Evolutionary conservation across 2,888 invertebrate genomes (phyloP), one percentile per base, ranked within the genome.

Genomic region (Biston betularia): DNA sequence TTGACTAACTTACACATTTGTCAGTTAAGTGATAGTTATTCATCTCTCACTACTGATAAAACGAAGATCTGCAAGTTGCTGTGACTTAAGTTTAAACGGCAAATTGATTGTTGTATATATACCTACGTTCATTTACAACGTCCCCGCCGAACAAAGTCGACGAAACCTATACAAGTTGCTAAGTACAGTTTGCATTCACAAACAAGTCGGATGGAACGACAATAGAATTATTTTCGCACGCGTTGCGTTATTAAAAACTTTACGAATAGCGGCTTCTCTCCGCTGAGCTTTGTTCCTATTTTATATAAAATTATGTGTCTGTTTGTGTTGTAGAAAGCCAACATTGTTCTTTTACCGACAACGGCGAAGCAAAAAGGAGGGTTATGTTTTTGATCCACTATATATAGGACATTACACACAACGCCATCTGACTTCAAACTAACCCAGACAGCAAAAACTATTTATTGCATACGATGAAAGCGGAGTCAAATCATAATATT

Each of bases 231-330:
- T 78, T 78, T 65, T 67, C 53, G 65, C 76, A 66, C 70, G 59
- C 68, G 74, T 63, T 65, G 63, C 59, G 74, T 75, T 77, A 77
- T 77, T 75, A 75, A 75, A 75, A 80, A 78, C 75, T 81, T 76
- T 74, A 65, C 71, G 61, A 62, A 59, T 67, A 69, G 59, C 68
- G 68, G 69, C 63, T 62, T 70, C 75, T 72, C 76, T 68, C 74
- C 76, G 73, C 38, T 52, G 53, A 35, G 49, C 60, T 56, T 56
- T 60, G 60, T 65, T 65, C 45, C 44, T 65, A 59, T 35, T 65
- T 65, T 44, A 38, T 8, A 34, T 7, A n/a, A 11, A 34, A 24
- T 46, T 54, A 33, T 12, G 12, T 12, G 10, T 15, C 50, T 52
- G 46, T 53, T 64, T 53, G 57, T 54, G 14, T 46, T 24, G 8